Base-by-base conservation (phyloP, 2,113 vertebrate species). In the Aegithalos caudatus region DNA sequence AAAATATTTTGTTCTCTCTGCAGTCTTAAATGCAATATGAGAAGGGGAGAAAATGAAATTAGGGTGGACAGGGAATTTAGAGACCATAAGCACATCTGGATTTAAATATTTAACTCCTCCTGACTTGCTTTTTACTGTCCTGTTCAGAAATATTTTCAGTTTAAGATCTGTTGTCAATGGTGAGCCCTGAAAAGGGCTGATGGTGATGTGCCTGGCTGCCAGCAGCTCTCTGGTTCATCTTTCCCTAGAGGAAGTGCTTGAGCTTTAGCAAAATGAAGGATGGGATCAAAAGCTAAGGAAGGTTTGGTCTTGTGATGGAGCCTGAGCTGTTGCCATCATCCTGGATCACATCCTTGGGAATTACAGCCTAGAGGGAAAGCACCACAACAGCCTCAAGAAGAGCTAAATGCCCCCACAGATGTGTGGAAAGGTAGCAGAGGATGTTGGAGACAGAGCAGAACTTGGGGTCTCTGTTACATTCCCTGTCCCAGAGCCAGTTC, bases 221-320 rank as follows among this genome's bases (percentile, higher is more conserved):
- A 73, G 83, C 25, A 33, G 38, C 69, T 67, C 38, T 64, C 51
- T 17, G 38, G 12, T 51, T 92, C 28, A 4, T 23, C 31, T n/a
- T 70, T 74, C 18, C 4, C 51, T 37, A 76, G 35, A 71, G 48
- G 29, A 85, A n/a, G 9, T 8, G 17, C 45, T 87, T 28, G 42
- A 57, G 16, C 28, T 79, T 29, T 20, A 80, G 24, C 27, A 72
- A 72, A 82, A 47, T 54, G 37, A 74, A 58, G 58, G 70, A 29
- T 15, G 15, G 65, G 51, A 77, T 62, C 14, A 58, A 38, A 81
- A 54, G 10, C 1, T 19, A n/a, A 65, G 10, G 27, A 38, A 61
- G 8, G 29, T 35, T 87, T 76, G 62, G 9, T 44, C 47, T 54
- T 35, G 37, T 0, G 0, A 7, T 0, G 0, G 56, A 57, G 33